Evolutionary conservation across 2,797 vertebrate genomes (phyloP).

Genomic region (Clarias platycephalus): DNA sequence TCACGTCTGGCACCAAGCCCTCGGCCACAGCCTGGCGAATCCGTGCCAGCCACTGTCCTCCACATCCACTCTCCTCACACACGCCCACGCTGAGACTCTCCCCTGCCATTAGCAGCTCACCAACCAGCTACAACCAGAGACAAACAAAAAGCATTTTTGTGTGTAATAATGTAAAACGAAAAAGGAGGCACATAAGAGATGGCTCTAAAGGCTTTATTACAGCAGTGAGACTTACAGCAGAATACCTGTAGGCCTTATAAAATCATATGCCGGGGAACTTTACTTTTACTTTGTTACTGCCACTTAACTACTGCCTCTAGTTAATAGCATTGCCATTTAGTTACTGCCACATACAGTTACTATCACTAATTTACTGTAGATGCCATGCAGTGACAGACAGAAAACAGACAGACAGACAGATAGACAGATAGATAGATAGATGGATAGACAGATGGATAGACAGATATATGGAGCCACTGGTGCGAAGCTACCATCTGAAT

Average conservation of each 20-base stretch:
- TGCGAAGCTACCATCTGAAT: too few species aligned
- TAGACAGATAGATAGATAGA: too few species aligned
- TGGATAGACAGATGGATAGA: too few species aligned
- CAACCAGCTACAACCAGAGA: conserved; percentile 70
- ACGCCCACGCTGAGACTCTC: conserved; percentile 82
- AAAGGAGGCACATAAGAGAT: background rate
- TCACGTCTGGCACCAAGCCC: conserved; percentile 71
- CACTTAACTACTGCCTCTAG: background rate
- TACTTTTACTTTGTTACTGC: too few species aligned
- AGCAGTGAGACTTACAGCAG: background rate
- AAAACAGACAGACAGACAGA: too few species aligned
- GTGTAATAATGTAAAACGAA: background rate
- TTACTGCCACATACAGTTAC: background rate
- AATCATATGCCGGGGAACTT: background rate
- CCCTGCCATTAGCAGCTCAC: conserved; percentile 78
- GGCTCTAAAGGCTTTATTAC: background rate
- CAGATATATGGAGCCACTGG: too few species aligned
- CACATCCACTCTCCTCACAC: conserved; percentile 66
- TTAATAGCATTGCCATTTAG: background rate
- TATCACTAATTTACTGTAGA: background rate
- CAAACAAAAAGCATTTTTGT: background rate
- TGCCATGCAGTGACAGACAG: background rate
- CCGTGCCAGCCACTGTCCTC: conserved; percentile 78
- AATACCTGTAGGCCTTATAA: background rate
- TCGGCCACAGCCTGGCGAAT: conserved; percentile 71